These are phyloP conservation scores for Lasioglossum vierecki DNA, from an alignment of 2,888 invertebrate genomes.

Conservation along the genomic window DNA sequence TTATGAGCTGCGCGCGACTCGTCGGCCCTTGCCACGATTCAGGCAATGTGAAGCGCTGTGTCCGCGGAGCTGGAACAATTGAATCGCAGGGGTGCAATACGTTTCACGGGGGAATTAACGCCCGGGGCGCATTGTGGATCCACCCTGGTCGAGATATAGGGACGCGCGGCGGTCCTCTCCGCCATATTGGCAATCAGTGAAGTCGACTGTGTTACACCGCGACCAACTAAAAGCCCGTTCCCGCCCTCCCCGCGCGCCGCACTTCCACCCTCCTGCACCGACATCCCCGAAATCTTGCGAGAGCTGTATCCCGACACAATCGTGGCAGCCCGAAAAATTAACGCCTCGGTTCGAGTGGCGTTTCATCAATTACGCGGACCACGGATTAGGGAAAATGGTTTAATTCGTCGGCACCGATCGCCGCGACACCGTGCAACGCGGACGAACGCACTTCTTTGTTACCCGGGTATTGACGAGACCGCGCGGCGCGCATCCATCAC, in stretches of 20 bases:
- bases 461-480: background rate
- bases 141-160: slow-evolving; percentile 63
- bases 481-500: slow-evolving; percentile 9
- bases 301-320: slow-evolving; percentile 20
- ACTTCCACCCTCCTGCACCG: slow-evolving; percentile 19
- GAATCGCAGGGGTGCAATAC: slow-evolving; percentile 81
- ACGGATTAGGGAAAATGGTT: slow-evolving; percentile 51
- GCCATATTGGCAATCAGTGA: slow-evolving; percentile 81
- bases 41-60: slow-evolving; percentile 43
- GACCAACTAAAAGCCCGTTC: slow-evolving; percentile 36
- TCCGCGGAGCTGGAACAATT: slow-evolving; percentile 77
- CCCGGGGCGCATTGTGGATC: slow-evolving; percentile 79
- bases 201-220: slow-evolving; percentile 73
- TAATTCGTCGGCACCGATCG: slow-evolving; percentile 41
- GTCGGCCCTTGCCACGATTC: slow-evolving; percentile 31
- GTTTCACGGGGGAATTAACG: slow-evolving; percentile 83
- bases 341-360: slow-evolving; percentile 47
- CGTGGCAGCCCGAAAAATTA: slow-evolving; percentile 57
- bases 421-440: slow-evolving; percentile 25
- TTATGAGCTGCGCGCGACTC: slow-evolving; percentile 60
- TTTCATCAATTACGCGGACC: slow-evolving; percentile 52
- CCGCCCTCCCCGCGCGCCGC: background rate
- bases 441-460: slow-evolving; percentile 46
- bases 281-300: slow-evolving; percentile 32
- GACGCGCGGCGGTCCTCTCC: slow-evolving; percentile 52